A percentile compares a stretch with the other conserved stretches of the same genome.
These are phyloP conservation scores for Eublepharis macularius DNA, from an alignment of 2,113 vertebrate genomes.

Conservation along the genomic window DNA sequence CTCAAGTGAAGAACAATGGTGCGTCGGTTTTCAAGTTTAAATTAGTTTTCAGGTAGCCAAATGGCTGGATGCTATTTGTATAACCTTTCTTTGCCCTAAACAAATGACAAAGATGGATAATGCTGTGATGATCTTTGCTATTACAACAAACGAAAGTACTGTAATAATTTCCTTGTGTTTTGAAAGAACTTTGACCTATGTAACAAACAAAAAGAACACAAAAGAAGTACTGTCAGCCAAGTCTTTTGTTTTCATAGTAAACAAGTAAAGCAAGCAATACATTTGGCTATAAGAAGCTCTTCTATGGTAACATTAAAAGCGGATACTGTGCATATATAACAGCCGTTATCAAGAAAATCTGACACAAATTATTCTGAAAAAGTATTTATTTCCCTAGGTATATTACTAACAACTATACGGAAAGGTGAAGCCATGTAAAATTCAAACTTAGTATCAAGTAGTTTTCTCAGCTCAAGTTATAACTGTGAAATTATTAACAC, in stretches of 20 bases:
- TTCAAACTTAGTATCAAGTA: neutral
- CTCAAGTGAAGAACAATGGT: neutral
- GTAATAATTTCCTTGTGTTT: conserved; percentile 52
- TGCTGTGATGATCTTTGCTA: conserved; percentile 38
- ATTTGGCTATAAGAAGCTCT: conserved; percentile 9
- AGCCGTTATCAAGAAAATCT: neutral
- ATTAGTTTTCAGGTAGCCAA: conserved; percentile 22
- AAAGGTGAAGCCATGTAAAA: neutral
- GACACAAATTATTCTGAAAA: neutral
- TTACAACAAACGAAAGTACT: conserved; percentile 55
- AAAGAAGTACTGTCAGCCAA: conserved; percentile 44
- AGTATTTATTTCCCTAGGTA: neutral
- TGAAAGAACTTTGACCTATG: conserved; percentile 59
- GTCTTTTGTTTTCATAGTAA: conserved; percentile 9
- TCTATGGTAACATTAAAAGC: neutral
- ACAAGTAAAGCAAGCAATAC: conserved; percentile 34
- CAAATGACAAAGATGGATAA: conserved; percentile 39
- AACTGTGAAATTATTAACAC: neutral
- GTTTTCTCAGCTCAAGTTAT: neutral
- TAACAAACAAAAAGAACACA: conserved; percentile 36
- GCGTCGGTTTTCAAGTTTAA: neutral
- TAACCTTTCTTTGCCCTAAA: conserved; percentile 27
- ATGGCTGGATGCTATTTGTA: conserved; percentile 33
- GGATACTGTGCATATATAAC: neutral
- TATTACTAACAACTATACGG: neutral